A percentile compares a stretch with the other conserved stretches of the same genome.
phyloP scores from a whole-genome alignment of 2,113 vertebrate genomes.

The Petaurus breviceps region DNA sequence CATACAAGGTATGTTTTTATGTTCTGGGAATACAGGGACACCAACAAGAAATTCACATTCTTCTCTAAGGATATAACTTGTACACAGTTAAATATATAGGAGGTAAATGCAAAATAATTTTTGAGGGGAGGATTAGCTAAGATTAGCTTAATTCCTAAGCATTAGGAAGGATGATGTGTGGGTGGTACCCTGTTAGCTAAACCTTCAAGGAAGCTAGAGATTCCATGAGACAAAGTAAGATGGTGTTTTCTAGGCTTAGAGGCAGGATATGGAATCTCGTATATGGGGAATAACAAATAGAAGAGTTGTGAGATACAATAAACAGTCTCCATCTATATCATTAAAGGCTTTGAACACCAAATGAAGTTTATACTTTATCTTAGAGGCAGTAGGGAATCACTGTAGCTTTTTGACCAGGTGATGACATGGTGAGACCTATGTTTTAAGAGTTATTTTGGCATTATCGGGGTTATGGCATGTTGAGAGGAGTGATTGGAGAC shows the following conservation, averaged over 20 bases:
- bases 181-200: neutral
- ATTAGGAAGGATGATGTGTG: too few relatives aligned
- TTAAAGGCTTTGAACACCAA: too few relatives aligned
- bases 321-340: neutral
- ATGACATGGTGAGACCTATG: neutral
- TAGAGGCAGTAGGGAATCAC: too few relatives aligned
- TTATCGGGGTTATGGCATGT: neutral
- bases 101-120: too few relatives aligned
- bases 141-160: too few relatives aligned
- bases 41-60: neutral
- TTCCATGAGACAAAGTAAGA: neutral
- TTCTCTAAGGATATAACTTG: neutral
- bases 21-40: neutral
- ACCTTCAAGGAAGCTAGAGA: neutral
- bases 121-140: too few relatives aligned
- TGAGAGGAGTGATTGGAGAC: neutral
- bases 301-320: neutral
- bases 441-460: neutral
- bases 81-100: neutral
- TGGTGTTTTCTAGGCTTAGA: neutral
- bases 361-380: too few relatives aligned
- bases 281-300: neutral
- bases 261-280: neutral
- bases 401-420: neutral
- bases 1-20: neutral